These are phyloP conservation scores for Pampusana beccarii DNA, from an alignment of 2,113 vertebrate genomes.

Conservation along the genomic window DNA sequence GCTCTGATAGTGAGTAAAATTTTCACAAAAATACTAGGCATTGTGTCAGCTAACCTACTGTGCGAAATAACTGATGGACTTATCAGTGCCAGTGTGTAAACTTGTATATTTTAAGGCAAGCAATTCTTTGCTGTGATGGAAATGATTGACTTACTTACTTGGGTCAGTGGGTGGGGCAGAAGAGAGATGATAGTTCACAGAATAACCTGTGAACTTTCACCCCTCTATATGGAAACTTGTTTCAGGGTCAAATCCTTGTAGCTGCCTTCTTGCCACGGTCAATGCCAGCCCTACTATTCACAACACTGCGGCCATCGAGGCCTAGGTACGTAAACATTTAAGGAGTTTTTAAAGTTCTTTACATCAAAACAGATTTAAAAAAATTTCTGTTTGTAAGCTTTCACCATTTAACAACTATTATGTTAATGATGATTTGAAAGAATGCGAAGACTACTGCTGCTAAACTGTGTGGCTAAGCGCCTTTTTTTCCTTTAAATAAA, in stretches of 20 bases:
- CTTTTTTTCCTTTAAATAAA: slow-evolving; percentile 16
- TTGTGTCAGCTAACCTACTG: neutral
- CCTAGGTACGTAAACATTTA: slow-evolving; percentile 92
- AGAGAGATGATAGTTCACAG: slow-evolving; percentile 94
- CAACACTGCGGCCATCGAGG: slow-evolving; percentile 90
- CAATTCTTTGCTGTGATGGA: slow-evolving; percentile 78
- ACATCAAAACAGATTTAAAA: slow-evolving; percentile 77
- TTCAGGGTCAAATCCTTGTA: slow-evolving; percentile 96
- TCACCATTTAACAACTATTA: slow-evolving; percentile 61
- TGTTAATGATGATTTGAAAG: slow-evolving; percentile 67
- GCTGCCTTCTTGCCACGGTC: slow-evolving; percentile 93
- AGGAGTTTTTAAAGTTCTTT: slow-evolving; percentile 84
- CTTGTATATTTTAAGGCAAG: slow-evolving; percentile 65
- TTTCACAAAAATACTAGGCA: slow-evolving; percentile 31
- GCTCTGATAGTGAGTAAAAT: neutral
- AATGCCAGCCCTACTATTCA: slow-evolving; percentile 92
- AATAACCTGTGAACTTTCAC: slow-evolving; percentile 95
- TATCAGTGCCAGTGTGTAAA: slow-evolving; percentile 59
- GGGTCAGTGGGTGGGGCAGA: slow-evolving; percentile 82
- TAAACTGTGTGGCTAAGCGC: slow-evolving; percentile 66
- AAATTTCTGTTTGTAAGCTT: slow-evolving; percentile 74
- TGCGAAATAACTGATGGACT: slow-evolving; percentile 34
- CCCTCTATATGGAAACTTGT: slow-evolving; percentile 96
- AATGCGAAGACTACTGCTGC: slow-evolving; percentile 63
- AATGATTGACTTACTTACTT: slow-evolving; percentile 74